Conservation (phyloP, 2,888 invertebrate species). For the Drosophila prolongata region DNA sequence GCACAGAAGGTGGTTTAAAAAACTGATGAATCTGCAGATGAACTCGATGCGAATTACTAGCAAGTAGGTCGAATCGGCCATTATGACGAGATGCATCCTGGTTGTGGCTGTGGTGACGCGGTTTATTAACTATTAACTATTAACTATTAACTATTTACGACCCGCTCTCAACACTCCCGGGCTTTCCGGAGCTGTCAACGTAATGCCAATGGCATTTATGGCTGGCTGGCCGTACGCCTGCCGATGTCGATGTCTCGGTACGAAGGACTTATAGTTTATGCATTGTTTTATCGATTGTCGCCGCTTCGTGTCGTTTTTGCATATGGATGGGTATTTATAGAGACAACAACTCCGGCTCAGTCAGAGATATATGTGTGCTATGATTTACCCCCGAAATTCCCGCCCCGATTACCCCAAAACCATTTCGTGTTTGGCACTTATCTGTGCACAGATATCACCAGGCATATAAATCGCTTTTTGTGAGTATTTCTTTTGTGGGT, state of each 20-base stretch:
- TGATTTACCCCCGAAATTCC: conserved; percentile 8
- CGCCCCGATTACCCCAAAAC: background rate
- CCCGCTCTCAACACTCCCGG: conserved; percentile 41
- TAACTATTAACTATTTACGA: conserved; percentile 35
- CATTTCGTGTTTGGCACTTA: conserved; percentile 61
- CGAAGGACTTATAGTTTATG: conserved; percentile 76
- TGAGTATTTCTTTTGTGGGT: conserved; percentile 26
- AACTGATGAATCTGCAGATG: background rate
- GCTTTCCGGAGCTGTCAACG: conserved; percentile 66
- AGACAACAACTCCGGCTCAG: conserved; percentile 23
- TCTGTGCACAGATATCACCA: conserved; percentile 54
- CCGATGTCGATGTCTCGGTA: conserved; percentile 54
- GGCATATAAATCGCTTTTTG: conserved; percentile 64
- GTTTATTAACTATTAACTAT: conserved; percentile 25
- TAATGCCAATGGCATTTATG: conserved; percentile 63
- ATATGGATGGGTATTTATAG: conserved; percentile 66
- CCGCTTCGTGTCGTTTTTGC: conserved; percentile 63
- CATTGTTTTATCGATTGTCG: conserved; percentile 83
- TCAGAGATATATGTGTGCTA: conserved; percentile 18
- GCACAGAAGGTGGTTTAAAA: background rate
- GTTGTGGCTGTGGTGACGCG: background rate
- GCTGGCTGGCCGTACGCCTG: conserved; percentile 30
- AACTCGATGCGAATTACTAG: conserved; percentile 57
- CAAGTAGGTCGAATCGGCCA: conserved; percentile 73
- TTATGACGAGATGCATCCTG: conserved; percentile 80